Base-by-base conservation (phyloP, 1,140 invertebrate genomes). In the Thalassaphorura encarpata region DNA sequence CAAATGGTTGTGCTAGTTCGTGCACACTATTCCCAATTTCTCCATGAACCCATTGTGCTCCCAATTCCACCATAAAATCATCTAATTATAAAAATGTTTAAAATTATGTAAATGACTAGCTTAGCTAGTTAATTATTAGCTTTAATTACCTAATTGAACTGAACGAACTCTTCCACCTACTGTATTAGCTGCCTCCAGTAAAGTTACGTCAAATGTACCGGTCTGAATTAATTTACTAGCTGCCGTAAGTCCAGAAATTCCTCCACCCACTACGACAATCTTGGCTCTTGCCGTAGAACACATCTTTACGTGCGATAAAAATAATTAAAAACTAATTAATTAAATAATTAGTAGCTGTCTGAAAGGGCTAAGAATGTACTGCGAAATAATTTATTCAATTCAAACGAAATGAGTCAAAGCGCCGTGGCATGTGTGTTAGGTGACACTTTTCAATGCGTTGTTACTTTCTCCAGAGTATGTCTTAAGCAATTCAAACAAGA, bases 31-130 rank as follows among this genome's bases (percentile, higher is more conserved):
- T 72, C 2, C 54, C 66, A 24, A 64, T 49, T 59, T 67, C 62
- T 8, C 75, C 75, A 63, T 76, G 75, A 50, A 76, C 66, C 70
- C 73, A 76, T 57, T 75, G 73, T 13, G 75, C 75, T 29, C 75
- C 74, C 6, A 74, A 45, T 66, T 76, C 74, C n/a, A 74, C 39
- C 18, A 60, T 26, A 19, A 54, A 36, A 23, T 61, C 33, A 4
- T 61, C 66, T 65, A 40, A 24, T 15, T 31, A 55, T 28, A 43
- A 28, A 29, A 54, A 29, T 41, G 4, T 23, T 19, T 52, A n/a
- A 40, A 50, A 8, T 13, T 31, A 48, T 48, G 13, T 18, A 48
- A 11, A 23, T 26, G 4, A 16, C n/a, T 4, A 31, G n/a, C 11
- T 19, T 23, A 29, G n/a, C 46, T 16, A 60, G n/a, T n/a, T n/a